Evolutionary conservation across 2,113 vertebrate species (phyloP).

Genomic region (Taxidea taxus): DNA sequence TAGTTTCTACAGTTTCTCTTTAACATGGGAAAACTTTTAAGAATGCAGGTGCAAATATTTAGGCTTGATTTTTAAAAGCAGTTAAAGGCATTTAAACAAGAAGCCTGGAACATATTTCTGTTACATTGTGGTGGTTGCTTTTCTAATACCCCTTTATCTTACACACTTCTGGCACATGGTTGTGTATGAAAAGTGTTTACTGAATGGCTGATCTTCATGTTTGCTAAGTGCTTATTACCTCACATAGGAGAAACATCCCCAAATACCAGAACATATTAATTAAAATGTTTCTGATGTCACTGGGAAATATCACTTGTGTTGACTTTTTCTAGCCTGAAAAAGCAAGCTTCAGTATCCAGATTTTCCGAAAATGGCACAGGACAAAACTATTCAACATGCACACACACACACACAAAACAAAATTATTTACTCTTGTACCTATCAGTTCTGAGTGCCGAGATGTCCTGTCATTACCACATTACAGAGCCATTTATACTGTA

Average conservation of each 20-base stretch:
- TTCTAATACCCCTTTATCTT: background rate
- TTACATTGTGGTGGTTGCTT: background rate
- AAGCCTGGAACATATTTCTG: background rate
- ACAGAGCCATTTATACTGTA: background rate
- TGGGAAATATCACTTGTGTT: background rate
- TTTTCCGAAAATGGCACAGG: conserved; percentile 1
- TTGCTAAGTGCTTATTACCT: background rate
- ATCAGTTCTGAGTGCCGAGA: background rate
- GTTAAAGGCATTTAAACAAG: background rate
- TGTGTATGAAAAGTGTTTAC: background rate
- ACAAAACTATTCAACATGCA: background rate
- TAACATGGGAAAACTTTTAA: background rate
- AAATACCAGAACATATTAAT: background rate
- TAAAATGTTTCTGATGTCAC: background rate
- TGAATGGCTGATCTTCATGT: background rate
- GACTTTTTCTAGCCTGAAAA: conserved; percentile 9
- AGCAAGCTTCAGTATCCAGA: background rate
- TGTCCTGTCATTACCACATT: background rate
- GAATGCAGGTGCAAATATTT: background rate
- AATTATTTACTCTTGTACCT: background rate
- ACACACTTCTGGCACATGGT: background rate
- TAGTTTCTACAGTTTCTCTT: background rate
- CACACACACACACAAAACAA: background rate
- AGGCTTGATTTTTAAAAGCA: conserved; percentile 17
- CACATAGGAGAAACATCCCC: background rate